Base-by-base conservation (phyloP, 2,113 vertebrate species). In the Morone saxatilis region DNA sequence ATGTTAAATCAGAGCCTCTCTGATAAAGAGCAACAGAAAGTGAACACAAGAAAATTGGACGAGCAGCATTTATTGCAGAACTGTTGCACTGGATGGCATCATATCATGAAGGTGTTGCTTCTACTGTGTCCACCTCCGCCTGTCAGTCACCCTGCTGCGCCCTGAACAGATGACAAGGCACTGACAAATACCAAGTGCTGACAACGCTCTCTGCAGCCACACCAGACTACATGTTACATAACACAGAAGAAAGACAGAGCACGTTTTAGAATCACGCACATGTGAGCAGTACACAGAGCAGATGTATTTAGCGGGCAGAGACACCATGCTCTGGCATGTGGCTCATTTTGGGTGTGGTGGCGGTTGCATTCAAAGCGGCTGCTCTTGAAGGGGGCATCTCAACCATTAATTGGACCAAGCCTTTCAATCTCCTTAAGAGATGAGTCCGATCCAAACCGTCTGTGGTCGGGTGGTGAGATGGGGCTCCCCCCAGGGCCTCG, bases 401-500 rank as follows among this genome's bases (percentile, higher is more conserved):
- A 86, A 84, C 90, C 88, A 89, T 90, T 89, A 92, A 92, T 89
- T 88, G 88, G 81, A 51, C 85, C 45, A 25, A 77, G 88, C 70
- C 80, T 88, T 92, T 87, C 88, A 76, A 91, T 87, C 81, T 77
- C 66, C 53, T 53, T 13, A 50, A 70, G 75, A 82, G 85, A 87
- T 83, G 88, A 91, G 82, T 76, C 79, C 25, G 14, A 79, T 88
- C 86, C 87, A 91, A 89, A 78, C 90, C 81, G 6, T 67, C 68
- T 81, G 88, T 85, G 87, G 85, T 81, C 3, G 47, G 14, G 68
- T 79, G 83, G 85, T 62, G 53, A 77, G 83, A 78, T 82, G 72
- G 76, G 59, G 25, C 62, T 65, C 51, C 81, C 75, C 63, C 31
- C 67, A 10, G 74, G 88, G 76, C 17, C 22, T 56, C 79, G 86